These are phyloP conservation scores for Aphidius ervi DNA, from an alignment of 1,140 invertebrate species.

Conservation along the genomic window DNA sequence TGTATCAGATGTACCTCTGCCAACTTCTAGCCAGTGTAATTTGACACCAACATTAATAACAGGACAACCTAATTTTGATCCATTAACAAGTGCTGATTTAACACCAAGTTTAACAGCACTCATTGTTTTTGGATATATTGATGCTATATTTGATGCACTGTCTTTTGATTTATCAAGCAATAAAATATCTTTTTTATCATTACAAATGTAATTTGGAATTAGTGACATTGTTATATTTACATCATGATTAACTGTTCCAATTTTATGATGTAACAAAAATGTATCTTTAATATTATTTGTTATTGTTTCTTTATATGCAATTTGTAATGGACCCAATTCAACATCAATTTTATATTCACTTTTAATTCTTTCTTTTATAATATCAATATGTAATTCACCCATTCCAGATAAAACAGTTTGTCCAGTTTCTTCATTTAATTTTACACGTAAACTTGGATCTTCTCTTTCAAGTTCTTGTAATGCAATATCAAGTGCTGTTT, in stretches of 20 bases:
- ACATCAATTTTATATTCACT: constrained; percentile 90
- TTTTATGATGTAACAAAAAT: constrained; percentile 61
- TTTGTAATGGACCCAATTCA: constrained; percentile 90
- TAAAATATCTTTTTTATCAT: constrained; percentile 39
- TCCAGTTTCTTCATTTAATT: constrained; percentile 69
- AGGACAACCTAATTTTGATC: constrained; percentile 69
- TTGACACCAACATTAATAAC: constrained; percentile 70
- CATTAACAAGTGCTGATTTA: constrained; percentile 60
- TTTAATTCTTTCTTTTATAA: constrained; percentile 82
- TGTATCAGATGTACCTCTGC: constrained; percentile 69
- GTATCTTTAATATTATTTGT: constrained; percentile 52
- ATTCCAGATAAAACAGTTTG: constrained; percentile 88
- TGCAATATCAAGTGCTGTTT: constrained; percentile 76
- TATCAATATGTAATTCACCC: constrained; percentile 96
- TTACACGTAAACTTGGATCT: constrained; percentile 88
- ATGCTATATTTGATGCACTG: constrained; percentile 59
- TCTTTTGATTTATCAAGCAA: constrained; percentile 64
- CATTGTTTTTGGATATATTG: constrained; percentile 59
- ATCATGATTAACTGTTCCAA: constrained; percentile 58
- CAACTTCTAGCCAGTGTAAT: constrained; percentile 72
- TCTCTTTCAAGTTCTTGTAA: constrained; percentile 82
- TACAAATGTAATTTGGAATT: constrained; percentile 40
- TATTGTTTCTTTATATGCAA: constrained; percentile 86
- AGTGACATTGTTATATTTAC: constrained; percentile 60
- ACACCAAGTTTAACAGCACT: constrained; percentile 62